Evolutionary conservation across 2,888 invertebrate genomes (phyloP).

Genomic region (Macrosiphum euphorbiae): DNA sequence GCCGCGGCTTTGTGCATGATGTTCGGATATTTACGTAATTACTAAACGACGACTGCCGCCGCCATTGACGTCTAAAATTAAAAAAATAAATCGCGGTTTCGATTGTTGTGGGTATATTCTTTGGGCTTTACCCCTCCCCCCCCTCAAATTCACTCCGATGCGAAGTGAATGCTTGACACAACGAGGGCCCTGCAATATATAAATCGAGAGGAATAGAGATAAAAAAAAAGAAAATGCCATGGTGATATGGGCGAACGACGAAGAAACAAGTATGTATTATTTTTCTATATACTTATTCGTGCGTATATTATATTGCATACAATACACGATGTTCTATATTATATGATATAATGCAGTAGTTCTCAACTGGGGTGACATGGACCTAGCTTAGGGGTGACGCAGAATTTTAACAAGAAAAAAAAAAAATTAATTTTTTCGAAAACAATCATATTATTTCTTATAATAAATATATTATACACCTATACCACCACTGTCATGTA

Average conservation of each 20-base stretch:
- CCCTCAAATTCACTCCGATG: not conserved
- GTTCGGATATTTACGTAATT: not conserved
- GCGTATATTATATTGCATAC: too few relatives aligned
- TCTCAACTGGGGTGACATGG: too few relatives aligned
- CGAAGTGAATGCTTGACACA: not conserved
- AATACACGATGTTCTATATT: not conserved
- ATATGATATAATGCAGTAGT: too few relatives aligned
- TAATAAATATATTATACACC: too few relatives aligned
- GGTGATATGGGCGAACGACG: conserved; percentile 17
- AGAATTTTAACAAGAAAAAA: too few relatives aligned
- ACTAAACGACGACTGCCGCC: not conserved
- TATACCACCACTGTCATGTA: too few relatives aligned
- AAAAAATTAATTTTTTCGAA: too few relatives aligned
- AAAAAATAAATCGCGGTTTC: not conserved
- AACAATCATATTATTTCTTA: too few relatives aligned
- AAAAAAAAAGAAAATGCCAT: not conserved
- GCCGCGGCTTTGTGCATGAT: not conserved
- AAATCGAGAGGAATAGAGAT: not conserved
- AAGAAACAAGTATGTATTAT: not conserved
- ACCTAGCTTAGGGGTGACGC: too few relatives aligned
- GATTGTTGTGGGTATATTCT: not conserved
- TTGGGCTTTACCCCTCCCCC: not conserved
- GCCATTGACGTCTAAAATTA: not conserved
- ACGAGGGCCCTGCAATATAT: not conserved
- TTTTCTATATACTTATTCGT: not conserved